Evolutionary conservation across 2,797 vertebrate species (phyloP).

Genomic region (Petrocephalus sullivani): DNA sequence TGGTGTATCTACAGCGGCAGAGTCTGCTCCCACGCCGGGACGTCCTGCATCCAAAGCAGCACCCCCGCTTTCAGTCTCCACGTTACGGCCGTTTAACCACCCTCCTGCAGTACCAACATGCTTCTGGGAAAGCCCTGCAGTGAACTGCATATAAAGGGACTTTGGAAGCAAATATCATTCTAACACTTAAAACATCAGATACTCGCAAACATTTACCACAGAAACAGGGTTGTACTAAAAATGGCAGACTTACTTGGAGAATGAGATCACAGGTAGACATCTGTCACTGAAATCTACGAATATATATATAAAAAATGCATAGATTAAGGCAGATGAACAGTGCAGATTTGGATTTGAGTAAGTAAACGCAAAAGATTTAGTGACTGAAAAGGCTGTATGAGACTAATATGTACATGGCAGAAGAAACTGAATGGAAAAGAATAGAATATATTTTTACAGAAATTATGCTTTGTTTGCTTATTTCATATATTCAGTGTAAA

Average conservation of each 20-base stretch:
- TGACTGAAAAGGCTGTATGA: not conserved
- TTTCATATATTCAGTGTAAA: not conserved
- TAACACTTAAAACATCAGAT: not conserved
- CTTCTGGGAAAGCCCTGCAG: not conserved
- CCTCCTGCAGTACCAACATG: not conserved
- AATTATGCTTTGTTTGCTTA: not conserved
- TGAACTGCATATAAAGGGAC: not conserved
- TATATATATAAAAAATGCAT: not conserved
- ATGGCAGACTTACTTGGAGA: conserved; percentile 68
- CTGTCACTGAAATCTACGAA: conserved; percentile 47
- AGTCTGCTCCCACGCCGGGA: not conserved
- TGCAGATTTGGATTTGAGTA: not conserved
- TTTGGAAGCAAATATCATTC: not conserved
- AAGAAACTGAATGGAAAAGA: not conserved
- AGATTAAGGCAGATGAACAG: not conserved
- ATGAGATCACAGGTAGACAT: conserved; percentile 71
- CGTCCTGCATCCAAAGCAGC: not conserved
- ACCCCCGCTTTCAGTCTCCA: not conserved
- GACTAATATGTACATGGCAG: not conserved
- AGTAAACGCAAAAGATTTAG: not conserved
- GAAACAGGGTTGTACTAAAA: not conserved
- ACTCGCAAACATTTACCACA: not conserved
- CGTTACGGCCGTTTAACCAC: not conserved
- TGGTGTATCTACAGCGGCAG: not conserved
- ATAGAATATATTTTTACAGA: not conserved